A percentile compares a stretch with the other conserved stretches of the same genome.
phyloP scores from a whole-genome alignment of 2,113 vertebrate genomes.

The Psettodes erumei region DNA sequence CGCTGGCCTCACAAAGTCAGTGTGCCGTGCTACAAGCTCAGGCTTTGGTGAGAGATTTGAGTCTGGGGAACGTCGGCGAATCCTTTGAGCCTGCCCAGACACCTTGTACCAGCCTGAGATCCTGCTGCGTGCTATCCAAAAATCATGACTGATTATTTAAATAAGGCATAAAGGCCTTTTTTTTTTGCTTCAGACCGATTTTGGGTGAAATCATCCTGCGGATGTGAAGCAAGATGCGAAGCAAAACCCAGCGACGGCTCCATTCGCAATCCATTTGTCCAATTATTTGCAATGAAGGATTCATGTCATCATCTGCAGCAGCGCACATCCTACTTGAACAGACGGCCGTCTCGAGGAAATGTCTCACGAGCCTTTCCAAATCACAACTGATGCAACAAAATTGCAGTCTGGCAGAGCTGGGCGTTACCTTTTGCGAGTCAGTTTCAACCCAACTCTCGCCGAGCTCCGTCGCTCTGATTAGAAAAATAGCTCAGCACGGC shows the following conservation, averaged over 20 bases:
- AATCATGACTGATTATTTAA: background rate
- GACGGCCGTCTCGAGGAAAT: background rate
- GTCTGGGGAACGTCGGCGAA: background rate
- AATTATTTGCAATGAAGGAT: background rate
- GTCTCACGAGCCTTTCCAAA: background rate
- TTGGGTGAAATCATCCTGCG: background rate
- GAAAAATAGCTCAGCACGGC: background rate
- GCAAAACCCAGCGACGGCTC: background rate
- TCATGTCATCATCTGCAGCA: background rate
- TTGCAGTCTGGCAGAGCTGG: background rate
- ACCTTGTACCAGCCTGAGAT: background rate
- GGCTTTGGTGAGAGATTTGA: conserved; percentile 16
- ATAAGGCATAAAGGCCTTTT: background rate
- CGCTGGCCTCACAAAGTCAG: background rate
- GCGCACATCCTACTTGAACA: conserved; percentile 3
- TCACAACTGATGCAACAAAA: background rate
- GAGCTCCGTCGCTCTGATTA: background rate
- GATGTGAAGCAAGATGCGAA: background rate
- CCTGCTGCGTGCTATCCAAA: background rate
- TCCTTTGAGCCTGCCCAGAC: background rate
- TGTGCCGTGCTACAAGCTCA: background rate
- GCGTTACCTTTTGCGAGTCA: background rate
- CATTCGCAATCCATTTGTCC: background rate
- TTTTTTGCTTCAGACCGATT: background rate
- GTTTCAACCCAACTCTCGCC: background rate